A percentile compares a stretch with the other conserved stretches of the same genome.
These are phyloP conservation scores for Cisticola juncidis DNA, from an alignment of 2,113 vertebrate species.

Conservation along the genomic window DNA sequence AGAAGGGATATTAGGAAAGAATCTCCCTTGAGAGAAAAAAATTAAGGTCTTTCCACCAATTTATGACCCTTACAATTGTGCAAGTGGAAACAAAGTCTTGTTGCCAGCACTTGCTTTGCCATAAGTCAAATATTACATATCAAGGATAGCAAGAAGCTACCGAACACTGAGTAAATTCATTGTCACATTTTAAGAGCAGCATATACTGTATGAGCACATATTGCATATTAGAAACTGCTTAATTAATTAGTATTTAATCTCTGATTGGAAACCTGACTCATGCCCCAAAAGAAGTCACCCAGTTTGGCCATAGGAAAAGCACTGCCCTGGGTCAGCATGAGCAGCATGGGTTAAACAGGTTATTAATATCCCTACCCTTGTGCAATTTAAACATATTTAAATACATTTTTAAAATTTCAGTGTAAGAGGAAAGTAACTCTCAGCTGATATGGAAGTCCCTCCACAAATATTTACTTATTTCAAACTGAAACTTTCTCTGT, in stretches of 20 bases:
- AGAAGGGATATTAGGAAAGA: neutral
- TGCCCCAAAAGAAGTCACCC: neutral
- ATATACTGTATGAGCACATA: neutral
- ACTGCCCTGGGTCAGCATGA: neutral
- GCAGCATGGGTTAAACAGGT: neutral
- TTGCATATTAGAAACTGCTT: neutral
- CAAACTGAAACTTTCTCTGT: neutral
- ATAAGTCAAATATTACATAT: neutral
- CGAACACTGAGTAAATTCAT: neutral
- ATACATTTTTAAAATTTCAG: neutral
- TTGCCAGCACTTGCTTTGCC: neutral
- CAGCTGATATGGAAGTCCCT: neutral
- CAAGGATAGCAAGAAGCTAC: neutral
- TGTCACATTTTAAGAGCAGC: neutral
- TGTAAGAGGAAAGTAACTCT: neutral
- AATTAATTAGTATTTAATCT: neutral
- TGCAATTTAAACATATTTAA: neutral
- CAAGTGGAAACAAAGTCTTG: constrained; percentile 34
- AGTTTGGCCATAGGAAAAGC: neutral
- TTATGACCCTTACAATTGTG: neutral
- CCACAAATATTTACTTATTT: neutral
- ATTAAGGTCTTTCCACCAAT: neutral
- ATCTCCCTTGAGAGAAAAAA: neutral
- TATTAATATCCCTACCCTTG: neutral
- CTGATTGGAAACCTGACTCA: neutral